These are phyloP conservation scores for Pachycephus smyrnensis DNA, from an alignment of 2,888 invertebrate genomes.

Conservation along the genomic window DNA sequence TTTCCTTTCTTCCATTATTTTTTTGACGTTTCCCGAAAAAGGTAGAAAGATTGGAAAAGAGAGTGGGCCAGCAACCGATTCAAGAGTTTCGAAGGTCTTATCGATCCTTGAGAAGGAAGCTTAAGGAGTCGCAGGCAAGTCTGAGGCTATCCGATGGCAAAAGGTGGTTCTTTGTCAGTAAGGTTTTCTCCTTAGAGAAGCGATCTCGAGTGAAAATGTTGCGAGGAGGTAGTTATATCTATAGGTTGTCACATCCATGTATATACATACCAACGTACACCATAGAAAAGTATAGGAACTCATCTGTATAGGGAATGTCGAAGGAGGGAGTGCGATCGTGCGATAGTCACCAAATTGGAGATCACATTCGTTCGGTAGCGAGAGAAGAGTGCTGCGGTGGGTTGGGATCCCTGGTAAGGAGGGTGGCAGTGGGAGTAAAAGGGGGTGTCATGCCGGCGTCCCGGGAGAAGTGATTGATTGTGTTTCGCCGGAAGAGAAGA, in stretches of 20 bases:
- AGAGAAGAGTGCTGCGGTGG: slow-evolving; percentile 33
- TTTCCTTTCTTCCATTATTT: background rate
- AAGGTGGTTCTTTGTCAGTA: background rate
- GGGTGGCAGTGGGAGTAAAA: slow-evolving; percentile 57
- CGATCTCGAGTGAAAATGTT: background rate
- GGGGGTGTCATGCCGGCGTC: slow-evolving; percentile 62
- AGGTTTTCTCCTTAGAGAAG: background rate
- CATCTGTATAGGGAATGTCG: background rate
- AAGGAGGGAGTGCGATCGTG: slow-evolving; percentile 9
- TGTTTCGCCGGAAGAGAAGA: slow-evolving; percentile 64
- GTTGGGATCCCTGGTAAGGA: slow-evolving; percentile 36
- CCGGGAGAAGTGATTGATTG: slow-evolving; percentile 66
- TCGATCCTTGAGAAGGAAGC: background rate
- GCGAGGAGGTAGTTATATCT: background rate
- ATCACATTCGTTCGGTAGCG: slow-evolving; percentile 38
- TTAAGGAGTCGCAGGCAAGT: background rate
- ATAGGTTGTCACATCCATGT: background rate
- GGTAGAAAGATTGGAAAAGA: background rate
- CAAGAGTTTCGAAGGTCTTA: background rate
- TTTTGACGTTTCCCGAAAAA: background rate
- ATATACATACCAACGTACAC: background rate
- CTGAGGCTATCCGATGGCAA: background rate
- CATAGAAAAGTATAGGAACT: background rate
- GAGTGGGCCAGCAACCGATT: background rate
- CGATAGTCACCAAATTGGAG: slow-evolving; percentile 43